These are phyloP conservation scores for Cardiocondyla obscurior DNA, from an alignment of 1,140 invertebrate species.

Conservation along the genomic window DNA sequence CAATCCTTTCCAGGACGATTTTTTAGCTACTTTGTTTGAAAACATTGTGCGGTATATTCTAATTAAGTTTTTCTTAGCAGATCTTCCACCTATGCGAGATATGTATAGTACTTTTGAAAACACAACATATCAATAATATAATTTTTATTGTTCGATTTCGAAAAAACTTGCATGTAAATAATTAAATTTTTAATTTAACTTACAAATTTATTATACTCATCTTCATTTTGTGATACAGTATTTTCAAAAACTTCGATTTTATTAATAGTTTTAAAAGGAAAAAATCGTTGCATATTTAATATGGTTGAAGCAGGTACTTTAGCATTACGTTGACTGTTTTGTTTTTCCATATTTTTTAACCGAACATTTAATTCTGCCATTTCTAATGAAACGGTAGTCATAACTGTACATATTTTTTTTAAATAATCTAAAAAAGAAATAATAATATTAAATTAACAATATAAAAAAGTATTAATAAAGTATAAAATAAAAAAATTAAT, in stretches of 20 bases:
- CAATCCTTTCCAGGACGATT: conserved; percentile 6
- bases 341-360: not conserved
- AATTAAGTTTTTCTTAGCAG: conserved; percentile 24
- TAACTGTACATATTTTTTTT: not conserved
- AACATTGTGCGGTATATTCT: not conserved
- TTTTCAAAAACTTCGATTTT: conserved; percentile 12
- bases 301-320: not conserved
- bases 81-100: conserved; percentile 18
- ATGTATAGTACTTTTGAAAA: not conserved
- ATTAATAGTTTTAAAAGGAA: conserved; percentile 4
- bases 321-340: not conserved
- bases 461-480: no score
- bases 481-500: no score
- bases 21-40: not conserved
- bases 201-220: conserved; percentile 11
- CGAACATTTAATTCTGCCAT: not conserved
- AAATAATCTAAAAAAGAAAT: conserved; percentile 1
- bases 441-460: not conserved
- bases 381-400: not conserved
- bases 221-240: not conserved
- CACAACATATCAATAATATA: not conserved
- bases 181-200: not conserved
- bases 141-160: not conserved
- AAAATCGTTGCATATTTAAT: conserved; percentile 7
- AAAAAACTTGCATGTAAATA: conserved; percentile 1